These are phyloP conservation scores for Drusus annulatus DNA, from an alignment of 1,140 invertebrate genomes.

Conservation along the genomic window DNA sequence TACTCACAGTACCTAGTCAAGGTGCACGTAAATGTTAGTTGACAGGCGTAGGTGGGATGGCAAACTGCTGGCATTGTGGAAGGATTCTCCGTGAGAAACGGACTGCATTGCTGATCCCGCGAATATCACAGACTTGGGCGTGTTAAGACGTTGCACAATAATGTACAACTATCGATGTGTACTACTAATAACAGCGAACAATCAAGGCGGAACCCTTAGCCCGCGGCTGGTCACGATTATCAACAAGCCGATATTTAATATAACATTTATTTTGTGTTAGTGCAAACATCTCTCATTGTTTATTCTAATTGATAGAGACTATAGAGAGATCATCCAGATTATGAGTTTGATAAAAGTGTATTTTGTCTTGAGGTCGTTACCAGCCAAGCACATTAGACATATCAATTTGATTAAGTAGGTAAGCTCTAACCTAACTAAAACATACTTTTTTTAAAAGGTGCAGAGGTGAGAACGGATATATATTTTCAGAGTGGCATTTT, in stretches of 20 bases:
- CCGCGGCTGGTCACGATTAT: background rate
- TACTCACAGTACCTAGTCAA: too few relatives aligned
- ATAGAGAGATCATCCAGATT: constrained; percentile 12
- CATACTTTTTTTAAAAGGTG: too few relatives aligned
- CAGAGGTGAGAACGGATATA: too few relatives aligned
- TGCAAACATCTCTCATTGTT: constrained; percentile 3
- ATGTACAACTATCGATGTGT: too few relatives aligned
- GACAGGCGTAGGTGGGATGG: too few relatives aligned
- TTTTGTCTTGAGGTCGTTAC: too few relatives aligned
- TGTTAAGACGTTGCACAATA: constrained; percentile 12
- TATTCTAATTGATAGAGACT: background rate
- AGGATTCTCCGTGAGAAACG: constrained; percentile 10
- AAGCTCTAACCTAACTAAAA: too few relatives aligned
- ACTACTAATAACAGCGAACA: background rate
- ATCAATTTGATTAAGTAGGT: too few relatives aligned
- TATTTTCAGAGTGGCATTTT: too few relatives aligned
- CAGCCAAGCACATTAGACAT: too few relatives aligned
- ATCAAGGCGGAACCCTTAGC: background rate
- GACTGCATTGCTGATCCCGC: background rate
- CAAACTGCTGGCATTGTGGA: background rate
- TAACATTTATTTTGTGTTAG: background rate
- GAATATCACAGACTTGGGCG: constrained; percentile 18
- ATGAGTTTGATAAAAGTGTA: too few relatives aligned
- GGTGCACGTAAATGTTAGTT: too few relatives aligned
- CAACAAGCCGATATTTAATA: background rate